These are phyloP conservation scores for Frankliniella intonsa DNA, from an alignment of 2,888 invertebrate species.

Conservation along the genomic window DNA sequence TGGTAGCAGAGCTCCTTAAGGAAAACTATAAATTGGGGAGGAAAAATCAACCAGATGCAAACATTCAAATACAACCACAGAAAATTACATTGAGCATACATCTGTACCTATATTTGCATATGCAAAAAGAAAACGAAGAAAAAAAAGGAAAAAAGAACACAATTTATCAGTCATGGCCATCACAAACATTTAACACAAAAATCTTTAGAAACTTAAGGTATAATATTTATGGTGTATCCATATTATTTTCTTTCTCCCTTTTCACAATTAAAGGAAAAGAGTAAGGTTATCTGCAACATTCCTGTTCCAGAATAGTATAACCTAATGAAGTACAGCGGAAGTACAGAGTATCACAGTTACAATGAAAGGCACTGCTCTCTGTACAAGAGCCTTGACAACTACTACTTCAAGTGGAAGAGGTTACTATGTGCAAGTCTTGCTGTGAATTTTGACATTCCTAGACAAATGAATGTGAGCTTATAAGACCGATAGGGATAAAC, in stretches of 20 bases:
- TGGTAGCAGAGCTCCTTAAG: too few species aligned
- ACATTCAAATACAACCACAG: too few species aligned
- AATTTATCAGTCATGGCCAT: neutral
- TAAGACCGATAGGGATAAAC: neutral
- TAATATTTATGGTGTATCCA: neutral
- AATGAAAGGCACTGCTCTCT: neutral
- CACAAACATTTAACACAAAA: neutral
- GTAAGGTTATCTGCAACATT: neutral
- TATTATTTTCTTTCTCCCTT: neutral
- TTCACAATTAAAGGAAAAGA: neutral
- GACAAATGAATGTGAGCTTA: neutral
- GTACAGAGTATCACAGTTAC: slow-evolving; percentile 12
- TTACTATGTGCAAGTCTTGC: neutral
- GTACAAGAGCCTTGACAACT: neutral
- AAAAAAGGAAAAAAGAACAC: neutral
- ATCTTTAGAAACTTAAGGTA: neutral
- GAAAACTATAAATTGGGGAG: too few species aligned
- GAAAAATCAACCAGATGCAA: too few species aligned
- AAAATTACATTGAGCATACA: too few species aligned
- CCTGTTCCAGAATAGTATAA: neutral
- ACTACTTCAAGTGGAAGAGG: neutral
- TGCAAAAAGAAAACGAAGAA: too few species aligned
- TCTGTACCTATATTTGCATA: too few species aligned
- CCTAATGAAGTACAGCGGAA: neutral
- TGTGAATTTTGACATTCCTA: neutral